Evolutionary conservation across 92 coral and sea anemone genomes (phyloP), one percentile per base, ranked within the genome.

Genomic region (Epizoanthus ramosus): DNA sequence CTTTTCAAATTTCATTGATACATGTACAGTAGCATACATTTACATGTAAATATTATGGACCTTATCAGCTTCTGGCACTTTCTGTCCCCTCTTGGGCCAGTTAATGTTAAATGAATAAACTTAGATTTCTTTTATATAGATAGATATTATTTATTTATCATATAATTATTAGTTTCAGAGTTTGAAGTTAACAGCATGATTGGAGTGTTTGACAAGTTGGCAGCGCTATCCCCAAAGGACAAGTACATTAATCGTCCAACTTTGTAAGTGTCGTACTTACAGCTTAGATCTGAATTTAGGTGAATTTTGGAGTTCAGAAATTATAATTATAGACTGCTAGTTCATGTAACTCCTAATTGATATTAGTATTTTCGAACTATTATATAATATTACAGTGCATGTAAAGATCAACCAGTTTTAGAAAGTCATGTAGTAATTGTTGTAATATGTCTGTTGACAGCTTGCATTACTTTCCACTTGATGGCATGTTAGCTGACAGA

Each of bases 191-290:
- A 92, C 39, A 92, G 89, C 64, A 85, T 96, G 88, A 79, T 87
- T 39, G 93, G 85, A 50, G 88, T 94, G 45, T 96, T 88, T 84
- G 80, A 92, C 57, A 90, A 88, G 65, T 85, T 96, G 60, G 99
- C 99, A 58, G 91, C 98, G n/a, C 92, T 96, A 53, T 93, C 99
- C 66, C 99, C 98, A 23, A 88, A 90, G 63, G 91, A 94, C 86
- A 89, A 90, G 71, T 90, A 50, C 33, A 96, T 96, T 79, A 91
- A 92, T 70, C 91, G 84, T 45, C 72, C 86, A 22, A 96, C 99
- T 84, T 96, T 96, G 99, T 96, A 90, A 95, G 98, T 91, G 22
- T 10, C 16, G 4, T 35, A 39, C 18, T 37, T 37, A 37, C 6
- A 37, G 43, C 43, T 37, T 37, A 0, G 31, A 28, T 28, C 43